phyloP scores from a whole-genome alignment of 2,888 invertebrate genomes.

The Acronicta alni region DNA sequence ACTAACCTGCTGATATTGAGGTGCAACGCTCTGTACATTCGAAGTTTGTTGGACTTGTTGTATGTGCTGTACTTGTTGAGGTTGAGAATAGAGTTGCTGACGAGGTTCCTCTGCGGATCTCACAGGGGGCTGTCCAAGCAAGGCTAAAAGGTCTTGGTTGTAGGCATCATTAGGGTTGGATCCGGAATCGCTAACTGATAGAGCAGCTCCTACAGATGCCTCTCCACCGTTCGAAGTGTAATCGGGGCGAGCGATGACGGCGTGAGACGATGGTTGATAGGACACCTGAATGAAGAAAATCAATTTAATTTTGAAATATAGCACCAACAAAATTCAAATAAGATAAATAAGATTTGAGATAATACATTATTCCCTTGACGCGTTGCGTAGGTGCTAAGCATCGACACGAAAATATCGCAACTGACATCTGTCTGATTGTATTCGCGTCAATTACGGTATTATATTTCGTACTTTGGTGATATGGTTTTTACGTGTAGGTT shows the following conservation, averaged over 20 bases:
- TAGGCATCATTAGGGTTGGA: slow-evolving; percentile 66
- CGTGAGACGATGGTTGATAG: slow-evolving; percentile 77
- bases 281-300: slow-evolving; percentile 68
- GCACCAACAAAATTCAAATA: background rate
- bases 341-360: background rate
- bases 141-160: slow-evolving; percentile 77
- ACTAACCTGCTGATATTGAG: slow-evolving; percentile 76
- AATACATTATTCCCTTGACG: slow-evolving; percentile 2
- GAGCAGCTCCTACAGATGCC: slow-evolving; percentile 84
- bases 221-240: slow-evolving; percentile 82
- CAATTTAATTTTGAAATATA: slow-evolving; percentile 5
- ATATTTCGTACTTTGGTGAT: slow-evolving; percentile 29
- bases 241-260: slow-evolving; percentile 82
- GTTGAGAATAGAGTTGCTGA: slow-evolving; percentile 65
- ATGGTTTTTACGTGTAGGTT: too few relatives aligned
- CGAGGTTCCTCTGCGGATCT: slow-evolving; percentile 71
- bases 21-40: slow-evolving; percentile 67
- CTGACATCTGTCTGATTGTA: slow-evolving; percentile 18
- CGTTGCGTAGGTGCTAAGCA: slow-evolving; percentile 3
- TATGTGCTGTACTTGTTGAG: slow-evolving; percentile 69
- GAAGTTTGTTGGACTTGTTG: slow-evolving; percentile 75
- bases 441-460: slow-evolving; percentile 24
- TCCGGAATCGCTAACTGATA: slow-evolving; percentile 81
- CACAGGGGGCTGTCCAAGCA: slow-evolving; percentile 72
- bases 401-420: slow-evolving; percentile 7